These are phyloP conservation scores for Tupaia chinensis DNA, from an alignment of 2,113 vertebrate species.

Conservation along the genomic window DNA sequence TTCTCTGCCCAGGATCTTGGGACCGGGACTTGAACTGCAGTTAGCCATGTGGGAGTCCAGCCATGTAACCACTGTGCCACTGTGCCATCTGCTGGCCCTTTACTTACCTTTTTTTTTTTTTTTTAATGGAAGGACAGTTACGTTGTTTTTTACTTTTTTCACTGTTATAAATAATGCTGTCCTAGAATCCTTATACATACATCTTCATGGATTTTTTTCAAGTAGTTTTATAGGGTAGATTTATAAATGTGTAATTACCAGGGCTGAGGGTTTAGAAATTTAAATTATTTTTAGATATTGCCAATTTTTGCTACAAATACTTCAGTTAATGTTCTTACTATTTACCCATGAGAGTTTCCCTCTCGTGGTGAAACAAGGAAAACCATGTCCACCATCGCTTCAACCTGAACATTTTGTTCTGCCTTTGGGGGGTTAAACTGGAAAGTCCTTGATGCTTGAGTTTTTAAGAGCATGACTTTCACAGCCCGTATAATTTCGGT, in stretches of 20 bases:
- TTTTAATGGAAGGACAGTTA: background rate
- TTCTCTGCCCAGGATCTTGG: too few relatives aligned
- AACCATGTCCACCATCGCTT: background rate
- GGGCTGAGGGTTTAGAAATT: background rate
- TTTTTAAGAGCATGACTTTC: background rate
- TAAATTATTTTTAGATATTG: background rate
- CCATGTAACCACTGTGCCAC: too few relatives aligned
- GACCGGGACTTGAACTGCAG: too few relatives aligned
- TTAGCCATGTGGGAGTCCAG: too few relatives aligned
- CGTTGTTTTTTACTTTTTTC: slow-evolving; percentile 8
- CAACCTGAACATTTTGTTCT: background rate
- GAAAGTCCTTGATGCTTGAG: background rate
- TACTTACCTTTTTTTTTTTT: too few relatives aligned
- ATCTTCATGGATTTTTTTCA: slow-evolving; percentile 45
- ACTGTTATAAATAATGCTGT: background rate
- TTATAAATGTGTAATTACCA: background rate
- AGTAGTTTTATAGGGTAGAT: slow-evolving; percentile 5
- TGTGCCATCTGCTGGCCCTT: too few relatives aligned
- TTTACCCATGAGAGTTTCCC: slow-evolving; percentile 52
- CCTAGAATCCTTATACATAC: background rate
- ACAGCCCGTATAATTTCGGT: background rate
- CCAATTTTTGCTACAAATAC: background rate
- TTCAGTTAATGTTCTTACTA: slow-evolving; percentile 20
- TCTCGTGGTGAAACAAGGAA: slow-evolving; percentile 70
- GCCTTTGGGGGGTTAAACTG: background rate